Conservation (phyloP, 2,797 vertebrate species). For the Coranthus polyacanthus region DNA sequence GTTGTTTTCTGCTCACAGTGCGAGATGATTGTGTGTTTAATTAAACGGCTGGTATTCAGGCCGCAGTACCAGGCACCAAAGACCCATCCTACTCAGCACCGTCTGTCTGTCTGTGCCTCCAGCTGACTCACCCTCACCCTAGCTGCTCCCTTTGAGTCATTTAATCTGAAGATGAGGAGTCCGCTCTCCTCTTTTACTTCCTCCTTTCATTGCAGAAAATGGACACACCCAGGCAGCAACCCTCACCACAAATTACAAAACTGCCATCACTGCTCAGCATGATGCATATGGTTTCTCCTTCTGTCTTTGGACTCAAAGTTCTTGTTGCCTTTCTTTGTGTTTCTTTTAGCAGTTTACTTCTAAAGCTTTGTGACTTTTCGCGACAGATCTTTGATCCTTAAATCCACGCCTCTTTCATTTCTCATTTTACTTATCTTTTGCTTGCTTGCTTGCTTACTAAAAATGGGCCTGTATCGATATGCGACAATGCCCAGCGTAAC, state of each 20-base stretch:
- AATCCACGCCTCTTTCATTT: slow-evolving; percentile 44
- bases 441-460: neutral
- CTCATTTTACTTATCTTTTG: slow-evolving; percentile 9
- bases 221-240: slow-evolving; percentile 75
- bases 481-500: neutral
- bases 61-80: slow-evolving; percentile 32
- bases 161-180: slow-evolving; percentile 66
- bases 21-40: slow-evolving; percentile 16
- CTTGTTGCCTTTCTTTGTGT: neutral
- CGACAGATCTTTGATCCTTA: neutral
- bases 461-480: neutral
- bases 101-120: slow-evolving; percentile 16
- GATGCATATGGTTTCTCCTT: slow-evolving; percentile 8
- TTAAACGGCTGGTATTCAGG: slow-evolving; percentile 20
- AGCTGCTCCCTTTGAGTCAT: slow-evolving; percentile 60
- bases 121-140: slow-evolving; percentile 63
- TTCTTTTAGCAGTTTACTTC: neutral
- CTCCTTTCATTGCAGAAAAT: slow-evolving; percentile 61
- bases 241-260: slow-evolving; percentile 74
- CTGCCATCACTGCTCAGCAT: slow-evolving; percentile 34
- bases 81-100: slow-evolving; percentile 24
- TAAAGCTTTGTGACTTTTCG: neutral
- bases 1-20: neutral
- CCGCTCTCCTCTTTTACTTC: slow-evolving; percentile 65
- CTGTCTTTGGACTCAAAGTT: slow-evolving; percentile 5